phyloP scores from a whole-genome alignment of 2,113 vertebrate species.

The Plestiodon gilberti region DNA sequence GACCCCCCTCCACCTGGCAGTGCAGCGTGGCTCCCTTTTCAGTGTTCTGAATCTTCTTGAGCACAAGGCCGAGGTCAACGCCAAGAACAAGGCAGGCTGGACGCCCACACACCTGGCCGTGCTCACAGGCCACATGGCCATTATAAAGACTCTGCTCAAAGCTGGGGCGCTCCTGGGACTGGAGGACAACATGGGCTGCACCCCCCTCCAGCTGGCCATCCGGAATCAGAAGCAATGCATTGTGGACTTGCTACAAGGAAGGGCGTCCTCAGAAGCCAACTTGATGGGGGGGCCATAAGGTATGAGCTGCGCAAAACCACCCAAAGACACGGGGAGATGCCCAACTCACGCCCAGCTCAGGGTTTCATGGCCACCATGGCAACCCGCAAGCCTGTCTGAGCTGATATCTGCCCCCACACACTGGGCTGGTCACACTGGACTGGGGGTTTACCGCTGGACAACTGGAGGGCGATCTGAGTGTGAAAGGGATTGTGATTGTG shows the following conservation, averaged over 20 bases:
- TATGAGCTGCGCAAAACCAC: not conserved
- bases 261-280: not conserved
- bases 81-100: constrained; percentile 73
- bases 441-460: too few relatives aligned
- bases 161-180: constrained; percentile 71
- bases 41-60: constrained; percentile 80
- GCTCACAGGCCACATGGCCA: constrained; percentile 75
- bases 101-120: constrained; percentile 84
- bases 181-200: constrained; percentile 74
- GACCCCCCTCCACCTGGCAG: constrained; percentile 84
- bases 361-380: too few relatives aligned
- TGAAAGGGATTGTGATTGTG: too few relatives aligned
- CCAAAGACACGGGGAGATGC: not conserved
- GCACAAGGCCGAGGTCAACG: constrained; percentile 76
- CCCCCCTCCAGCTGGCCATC: constrained; percentile 78
- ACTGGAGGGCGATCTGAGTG: too few relatives aligned
- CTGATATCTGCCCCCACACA: too few relatives aligned
- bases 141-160: constrained; percentile 81
- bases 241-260: constrained; percentile 68
- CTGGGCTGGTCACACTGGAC: too few relatives aligned
- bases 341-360: too few relatives aligned
- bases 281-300: accelerated
- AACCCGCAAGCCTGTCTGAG: too few relatives aligned
- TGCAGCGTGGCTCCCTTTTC: constrained; percentile 74
- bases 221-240: constrained; percentile 71